Evolutionary conservation across 2,888 invertebrate species (phyloP).

Genomic region (Cephus pulcher): DNA sequence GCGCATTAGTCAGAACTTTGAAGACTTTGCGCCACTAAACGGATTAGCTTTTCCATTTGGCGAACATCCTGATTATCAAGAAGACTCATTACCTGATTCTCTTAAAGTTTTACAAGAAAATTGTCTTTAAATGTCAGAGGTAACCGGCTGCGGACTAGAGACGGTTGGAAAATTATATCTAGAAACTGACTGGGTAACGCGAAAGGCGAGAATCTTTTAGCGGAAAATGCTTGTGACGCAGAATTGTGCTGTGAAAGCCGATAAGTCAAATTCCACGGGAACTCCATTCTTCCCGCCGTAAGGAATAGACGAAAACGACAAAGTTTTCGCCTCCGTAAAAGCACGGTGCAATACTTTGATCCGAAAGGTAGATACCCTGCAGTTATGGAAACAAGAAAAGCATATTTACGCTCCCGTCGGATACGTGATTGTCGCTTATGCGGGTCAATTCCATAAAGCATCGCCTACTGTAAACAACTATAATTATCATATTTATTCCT

Average conservation of each 20-base stretch:
- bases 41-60: background rate
- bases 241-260: background rate
- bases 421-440: background rate
- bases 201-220: background rate
- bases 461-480: background rate
- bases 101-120: background rate
- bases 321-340: background rate
- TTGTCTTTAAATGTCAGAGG: background rate
- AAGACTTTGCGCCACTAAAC: no score
- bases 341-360: background rate
- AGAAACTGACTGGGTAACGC: background rate
- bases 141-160: no score
- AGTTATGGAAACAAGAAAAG: background rate
- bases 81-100: background rate
- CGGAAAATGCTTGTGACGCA: background rate
- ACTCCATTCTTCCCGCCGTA: background rate
- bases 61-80: background rate
- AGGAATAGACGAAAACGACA: background rate
- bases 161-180: background rate
- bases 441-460: background rate
- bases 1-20: no score
- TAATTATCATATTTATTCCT: background rate
- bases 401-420: background rate
- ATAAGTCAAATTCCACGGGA: background rate
- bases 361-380: background rate